Conservation (phyloP, 2,888 invertebrate genomes). For the Agrotis clavis region DNA sequence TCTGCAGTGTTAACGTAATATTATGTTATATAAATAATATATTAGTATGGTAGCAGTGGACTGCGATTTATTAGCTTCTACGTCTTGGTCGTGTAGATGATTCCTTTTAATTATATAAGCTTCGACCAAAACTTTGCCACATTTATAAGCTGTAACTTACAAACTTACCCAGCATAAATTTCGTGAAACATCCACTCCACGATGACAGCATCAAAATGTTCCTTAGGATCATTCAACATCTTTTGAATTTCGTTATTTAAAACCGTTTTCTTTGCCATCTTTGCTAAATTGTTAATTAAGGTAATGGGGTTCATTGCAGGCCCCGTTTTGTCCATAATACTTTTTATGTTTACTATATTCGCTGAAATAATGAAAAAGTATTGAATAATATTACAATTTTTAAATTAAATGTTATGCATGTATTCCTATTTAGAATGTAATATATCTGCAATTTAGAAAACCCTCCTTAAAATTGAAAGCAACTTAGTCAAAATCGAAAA, state of each 20-base stretch:
- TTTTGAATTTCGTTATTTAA: slow-evolving; percentile 63
- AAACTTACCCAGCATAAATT: slow-evolving; percentile 35
- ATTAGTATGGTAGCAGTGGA: too few species aligned
- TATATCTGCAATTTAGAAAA: too few species aligned
- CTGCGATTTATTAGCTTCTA: too few species aligned
- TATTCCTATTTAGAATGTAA: too few species aligned
- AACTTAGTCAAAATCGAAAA: too few species aligned
- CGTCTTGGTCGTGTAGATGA: too few species aligned
- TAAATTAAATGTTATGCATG: too few species aligned
- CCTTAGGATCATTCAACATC: slow-evolving; percentile 67
- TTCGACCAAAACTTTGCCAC: too few species aligned
- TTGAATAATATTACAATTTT: slow-evolving; percentile 48
- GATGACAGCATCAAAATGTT: slow-evolving; percentile 73
- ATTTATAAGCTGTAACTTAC: slow-evolving; percentile 27
- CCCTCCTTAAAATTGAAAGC: too few species aligned
- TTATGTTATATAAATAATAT: too few species aligned
- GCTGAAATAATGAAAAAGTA: slow-evolving; percentile 15
- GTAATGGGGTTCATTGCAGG: neutral
- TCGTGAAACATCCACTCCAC: slow-evolving; percentile 75
- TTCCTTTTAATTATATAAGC: too few species aligned
- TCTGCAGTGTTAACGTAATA: too few species aligned
- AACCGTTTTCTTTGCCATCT: slow-evolving; percentile 50
- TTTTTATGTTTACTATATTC: slow-evolving; percentile 17
- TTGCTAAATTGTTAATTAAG: slow-evolving; percentile 29
- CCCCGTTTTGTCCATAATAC: slow-evolving; percentile 7